Percentiles rank a stretch among this genome's conserved stretches.
Evolutionary conservation across 2,113 vertebrate genomes (phyloP).

Genomic region (Beaufortia kweichowensis): DNA sequence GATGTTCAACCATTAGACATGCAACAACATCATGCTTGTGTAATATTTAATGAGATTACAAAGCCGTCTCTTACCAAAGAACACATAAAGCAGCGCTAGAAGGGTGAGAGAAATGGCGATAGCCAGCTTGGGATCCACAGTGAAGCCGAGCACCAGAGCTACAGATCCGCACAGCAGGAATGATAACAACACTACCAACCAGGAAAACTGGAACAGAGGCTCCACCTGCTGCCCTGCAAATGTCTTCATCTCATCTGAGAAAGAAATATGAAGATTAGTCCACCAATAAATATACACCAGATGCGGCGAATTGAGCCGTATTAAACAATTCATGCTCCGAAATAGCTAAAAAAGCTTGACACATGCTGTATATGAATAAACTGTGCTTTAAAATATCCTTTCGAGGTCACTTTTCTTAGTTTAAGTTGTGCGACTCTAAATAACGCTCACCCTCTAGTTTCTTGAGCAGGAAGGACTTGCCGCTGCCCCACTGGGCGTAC

Average conservation of each 20-base stretch:
- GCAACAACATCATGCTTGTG: neutral
- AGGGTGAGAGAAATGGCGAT: conserved; percentile 87
- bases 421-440: conserved; percentile 10
- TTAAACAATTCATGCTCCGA: conserved; percentile 31
- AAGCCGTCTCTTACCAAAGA: conserved; percentile 85
- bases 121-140: conserved; percentile 82
- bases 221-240: conserved; percentile 97
- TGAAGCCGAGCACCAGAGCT: conserved; percentile 85
- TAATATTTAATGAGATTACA: neutral
- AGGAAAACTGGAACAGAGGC: conserved; percentile 93
- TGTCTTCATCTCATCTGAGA: conserved; percentile 98
- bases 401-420: conserved; percentile 8
- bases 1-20: neutral
- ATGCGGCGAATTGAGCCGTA: conserved; percentile 7
- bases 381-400: conserved; percentile 22
- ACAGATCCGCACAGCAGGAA: conserved; percentile 82
- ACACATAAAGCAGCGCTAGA: conserved; percentile 89
- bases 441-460: conserved; percentile 89
- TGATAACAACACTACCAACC: conserved; percentile 89
- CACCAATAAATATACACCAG: conserved; percentile 26
- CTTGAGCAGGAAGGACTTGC: conserved; percentile 98
- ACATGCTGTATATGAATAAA: neutral
- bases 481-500: conserved; percentile 98
- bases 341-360: conserved; percentile 23
- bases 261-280: conserved; percentile 17